phyloP scores from a whole-genome alignment of 2,797 vertebrate species.

The Spinibarbus caldwelli region DNA sequence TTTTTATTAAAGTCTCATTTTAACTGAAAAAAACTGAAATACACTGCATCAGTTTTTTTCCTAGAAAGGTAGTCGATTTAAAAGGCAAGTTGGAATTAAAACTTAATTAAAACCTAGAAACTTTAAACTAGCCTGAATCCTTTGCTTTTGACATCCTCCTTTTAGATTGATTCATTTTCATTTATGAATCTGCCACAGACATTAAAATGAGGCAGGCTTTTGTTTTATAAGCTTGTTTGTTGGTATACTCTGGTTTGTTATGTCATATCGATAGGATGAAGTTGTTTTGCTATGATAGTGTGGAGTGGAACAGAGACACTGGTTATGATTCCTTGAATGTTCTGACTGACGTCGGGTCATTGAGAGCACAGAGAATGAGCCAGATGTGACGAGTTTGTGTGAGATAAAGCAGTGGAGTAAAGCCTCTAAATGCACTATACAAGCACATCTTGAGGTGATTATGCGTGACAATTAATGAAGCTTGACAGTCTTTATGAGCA shows the following conservation, averaged over 20 bases:
- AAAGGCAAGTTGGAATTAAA: background rate
- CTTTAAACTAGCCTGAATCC: background rate
- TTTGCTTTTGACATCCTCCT: constrained; percentile 26
- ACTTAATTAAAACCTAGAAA: background rate
- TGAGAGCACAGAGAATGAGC: constrained; percentile 43
- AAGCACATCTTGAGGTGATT: constrained; percentile 31
- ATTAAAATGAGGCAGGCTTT: background rate
- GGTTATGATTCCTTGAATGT: constrained; percentile 45
- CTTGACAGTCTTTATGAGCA: constrained; percentile 43
- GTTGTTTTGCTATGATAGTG: constrained; percentile 22
- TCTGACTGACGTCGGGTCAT: constrained; percentile 17
- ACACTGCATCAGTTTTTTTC: background rate
- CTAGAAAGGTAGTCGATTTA: background rate
- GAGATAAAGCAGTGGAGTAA: background rate
- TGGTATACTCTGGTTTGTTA: background rate
- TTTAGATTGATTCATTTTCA: background rate
- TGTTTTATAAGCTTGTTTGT: background rate
- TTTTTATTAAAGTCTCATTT: background rate
- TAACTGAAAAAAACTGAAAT: background rate
- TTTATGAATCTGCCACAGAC: background rate
- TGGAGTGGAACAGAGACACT: constrained; percentile 23
- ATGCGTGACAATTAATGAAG: constrained; percentile 31
- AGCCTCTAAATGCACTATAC: constrained; percentile 43
- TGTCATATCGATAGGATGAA: background rate
- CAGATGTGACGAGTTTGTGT: constrained; percentile 29